Conservation (phyloP, 92 coral and sea anemone species). For the Isaurus tuberculatus region DNA sequence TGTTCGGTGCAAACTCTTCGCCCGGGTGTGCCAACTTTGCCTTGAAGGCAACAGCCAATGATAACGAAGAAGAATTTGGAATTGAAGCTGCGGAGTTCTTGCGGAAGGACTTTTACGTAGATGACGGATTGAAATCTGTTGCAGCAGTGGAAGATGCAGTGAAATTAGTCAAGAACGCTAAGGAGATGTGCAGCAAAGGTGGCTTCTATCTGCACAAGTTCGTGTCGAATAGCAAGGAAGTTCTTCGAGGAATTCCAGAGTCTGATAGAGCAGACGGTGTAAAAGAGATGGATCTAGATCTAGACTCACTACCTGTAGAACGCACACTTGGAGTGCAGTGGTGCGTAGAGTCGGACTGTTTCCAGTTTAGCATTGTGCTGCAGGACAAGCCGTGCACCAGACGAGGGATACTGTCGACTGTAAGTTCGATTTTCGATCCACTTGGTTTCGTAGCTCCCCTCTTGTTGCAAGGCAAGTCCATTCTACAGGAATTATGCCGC, state of each 20-base stretch:
- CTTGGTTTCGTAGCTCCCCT: constrained; percentile 71
- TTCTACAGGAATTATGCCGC: constrained; percentile 67
- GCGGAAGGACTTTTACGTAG: constrained; percentile 55
- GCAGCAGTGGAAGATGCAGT: constrained; percentile 53
- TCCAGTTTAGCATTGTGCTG: constrained; percentile 53
- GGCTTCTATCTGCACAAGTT: constrained; percentile 65
- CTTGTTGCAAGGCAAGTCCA: constrained; percentile 62
- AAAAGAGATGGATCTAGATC: constrained; percentile 51
- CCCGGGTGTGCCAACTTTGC: constrained; percentile 55
- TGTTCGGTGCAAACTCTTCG: background rate
- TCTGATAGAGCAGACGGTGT: constrained; percentile 54
- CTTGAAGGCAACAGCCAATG: constrained; percentile 54
- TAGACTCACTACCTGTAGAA: constrained; percentile 49
- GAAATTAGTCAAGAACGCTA: constrained; percentile 50
- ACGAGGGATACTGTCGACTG: constrained; percentile 68
- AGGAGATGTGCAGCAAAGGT: constrained; percentile 57
- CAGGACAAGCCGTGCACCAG: constrained; percentile 65
- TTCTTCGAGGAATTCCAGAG: constrained; percentile 49
- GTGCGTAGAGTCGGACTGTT: constrained; percentile 61
- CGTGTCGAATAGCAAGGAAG: constrained; percentile 56
- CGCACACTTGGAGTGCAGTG: constrained; percentile 72
- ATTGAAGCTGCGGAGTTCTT: constrained; percentile 52
- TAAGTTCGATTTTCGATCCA: constrained; percentile 67
- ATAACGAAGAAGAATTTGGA: constrained; percentile 43
- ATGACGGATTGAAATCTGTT: constrained; percentile 59